Conservation (phyloP, 1,140 invertebrate genomes). For the Brachionus paranguensis region DNA sequence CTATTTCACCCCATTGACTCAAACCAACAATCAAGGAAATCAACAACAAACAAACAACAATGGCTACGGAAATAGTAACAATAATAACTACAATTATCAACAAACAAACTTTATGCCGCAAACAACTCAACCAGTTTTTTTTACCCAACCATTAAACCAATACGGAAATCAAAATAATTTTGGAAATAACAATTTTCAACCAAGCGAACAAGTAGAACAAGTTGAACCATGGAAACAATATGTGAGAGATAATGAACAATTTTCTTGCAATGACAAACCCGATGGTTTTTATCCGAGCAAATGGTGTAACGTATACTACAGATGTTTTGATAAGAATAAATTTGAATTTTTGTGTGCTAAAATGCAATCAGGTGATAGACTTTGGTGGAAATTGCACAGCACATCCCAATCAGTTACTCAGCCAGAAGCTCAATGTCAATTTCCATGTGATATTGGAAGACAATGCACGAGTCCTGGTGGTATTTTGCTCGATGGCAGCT, state of each 20-base stretch:
- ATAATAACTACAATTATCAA: neutral
- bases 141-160: neutral
- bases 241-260: constrained; percentile 37
- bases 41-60: neutral
- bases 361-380: neutral
- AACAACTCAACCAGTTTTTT: neutral
- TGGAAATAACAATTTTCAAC: neutral
- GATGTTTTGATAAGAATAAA: constrained; percentile 15
- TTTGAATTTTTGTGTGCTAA: constrained; percentile 24
- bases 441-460: constrained; percentile 34
- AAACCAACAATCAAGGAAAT: neutral
- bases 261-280: neutral
- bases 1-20: constrained; percentile 3
- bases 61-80: neutral
- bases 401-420: constrained; percentile 10
- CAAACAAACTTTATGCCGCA: constrained; percentile 9
- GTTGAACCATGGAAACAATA: constrained; percentile 40
- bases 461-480: constrained; percentile 32
- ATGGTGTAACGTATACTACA: constrained; percentile 40
- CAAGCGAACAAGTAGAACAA: neutral
- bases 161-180: neutral
- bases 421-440: constrained; percentile 18
- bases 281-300: constrained; percentile 38
- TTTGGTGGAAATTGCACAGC: constrained; percentile 35
- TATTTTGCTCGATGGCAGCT: neutral